phyloP scores from a whole-genome alignment of 1,140 invertebrate genomes.

The Gryllus bimaculatus region DNA sequence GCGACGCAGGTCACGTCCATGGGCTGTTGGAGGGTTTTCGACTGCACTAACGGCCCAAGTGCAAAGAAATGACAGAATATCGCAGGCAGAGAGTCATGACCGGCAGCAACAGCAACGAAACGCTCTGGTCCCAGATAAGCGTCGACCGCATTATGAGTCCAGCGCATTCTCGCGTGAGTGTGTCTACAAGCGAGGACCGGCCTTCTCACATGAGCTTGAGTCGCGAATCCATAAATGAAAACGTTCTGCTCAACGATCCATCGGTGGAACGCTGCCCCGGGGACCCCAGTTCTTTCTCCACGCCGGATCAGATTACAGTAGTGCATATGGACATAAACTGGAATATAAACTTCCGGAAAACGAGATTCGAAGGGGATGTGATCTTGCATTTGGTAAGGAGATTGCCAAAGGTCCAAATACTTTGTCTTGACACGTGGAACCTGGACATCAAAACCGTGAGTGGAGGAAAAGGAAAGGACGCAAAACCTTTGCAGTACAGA shows the following conservation, averaged over 20 bases:
- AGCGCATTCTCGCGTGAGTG: background rate
- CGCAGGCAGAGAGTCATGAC: no score
- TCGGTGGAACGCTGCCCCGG: background rate
- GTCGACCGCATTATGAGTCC: no score
- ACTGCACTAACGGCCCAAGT: no score
- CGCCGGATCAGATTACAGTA: background rate
- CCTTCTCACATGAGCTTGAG: background rate
- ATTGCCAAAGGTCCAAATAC: background rate
- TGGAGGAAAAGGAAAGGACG: background rate
- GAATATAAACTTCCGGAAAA: background rate
- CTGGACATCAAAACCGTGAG: background rate
- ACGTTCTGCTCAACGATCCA: background rate
- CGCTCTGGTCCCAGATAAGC: no score
- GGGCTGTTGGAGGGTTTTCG: no score
- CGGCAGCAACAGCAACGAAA: no score
- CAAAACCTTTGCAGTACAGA: background rate
- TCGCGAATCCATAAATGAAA: background rate
- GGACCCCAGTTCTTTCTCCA: background rate
- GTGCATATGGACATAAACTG: background rate
- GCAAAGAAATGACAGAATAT: no score
- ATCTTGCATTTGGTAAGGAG: background rate
- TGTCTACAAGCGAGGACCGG: background rate
- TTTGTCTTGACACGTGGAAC: background rate
- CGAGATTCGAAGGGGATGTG: background rate
- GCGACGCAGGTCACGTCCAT: no score